Base-by-base conservation (phyloP, 30 jellyfish, hydroid and myxozoan genomes). In the Catostylus mosaicus region DNA sequence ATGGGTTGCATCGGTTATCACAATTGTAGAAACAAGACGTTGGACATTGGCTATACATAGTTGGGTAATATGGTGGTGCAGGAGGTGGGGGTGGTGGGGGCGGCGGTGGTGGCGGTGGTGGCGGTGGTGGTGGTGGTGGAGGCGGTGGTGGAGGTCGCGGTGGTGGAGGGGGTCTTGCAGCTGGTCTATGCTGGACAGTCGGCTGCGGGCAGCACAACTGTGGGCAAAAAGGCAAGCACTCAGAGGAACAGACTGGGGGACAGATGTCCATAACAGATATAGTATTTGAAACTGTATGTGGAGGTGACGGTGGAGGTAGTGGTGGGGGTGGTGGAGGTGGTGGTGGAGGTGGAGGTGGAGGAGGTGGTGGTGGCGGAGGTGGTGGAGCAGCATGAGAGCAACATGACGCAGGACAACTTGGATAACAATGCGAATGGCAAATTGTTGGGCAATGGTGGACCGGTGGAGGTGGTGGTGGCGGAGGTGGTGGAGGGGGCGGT, bases 51-150 rank as follows among this genome's bases (percentile, higher is more conserved):
- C 66, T 38, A 22, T 1, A 57, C 3, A 52, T 88, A 5, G 88
- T 82, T 20, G 96, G 96, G 67, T 59, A 93, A 32, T 59, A 86
- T 59, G 96, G 97, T 0, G 88, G 92, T 46, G 92, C 84, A 27
- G 83, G 96, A 27, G 96, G 96, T 57, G 96, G 96, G 1, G 96
- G 97, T 3, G 90, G 90, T 0, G 90, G 97, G 0, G 95, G 95
- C 11, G 96, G 97, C 0, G 89, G 97, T 0, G 92, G 95, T 0
- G 90, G 90, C 0, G 92, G 97, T 0, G 96, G 96, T 33, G 88
- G 97, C 12, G 86, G 92, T 14, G 90, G 92, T n/a, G 87, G 87
- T 27, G 83, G 97, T n/a, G 95, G 97, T 2, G 95, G 95, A 3
- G 59, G 91, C 7, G 78, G 88, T 23, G 75, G 62, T 60, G 83